Base-by-base conservation (phyloP, 2,113 vertebrate species). In the Corythornis vintsioides region DNA sequence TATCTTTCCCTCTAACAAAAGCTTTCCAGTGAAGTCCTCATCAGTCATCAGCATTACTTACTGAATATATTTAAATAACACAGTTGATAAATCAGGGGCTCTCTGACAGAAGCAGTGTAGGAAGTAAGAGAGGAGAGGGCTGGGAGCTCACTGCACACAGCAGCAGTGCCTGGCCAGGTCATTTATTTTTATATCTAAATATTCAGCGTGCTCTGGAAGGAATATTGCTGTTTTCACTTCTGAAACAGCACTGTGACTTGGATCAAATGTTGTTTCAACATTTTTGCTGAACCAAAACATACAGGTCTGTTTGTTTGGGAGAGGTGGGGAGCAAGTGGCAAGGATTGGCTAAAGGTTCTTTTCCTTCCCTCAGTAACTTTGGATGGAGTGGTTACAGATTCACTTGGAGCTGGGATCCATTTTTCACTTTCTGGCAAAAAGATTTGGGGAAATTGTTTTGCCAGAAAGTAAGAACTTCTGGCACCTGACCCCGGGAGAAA, bases 1-100 rank as follows among this genome's bases (percentile, higher is more conserved):
- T 88, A 69, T 84, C 73, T 21, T 67, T 81, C 40, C 11, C 57
- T 89, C 52, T 64, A 89, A 89, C 65, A 92, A 96, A 92, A 93
- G 57, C n/a, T 88, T 95, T 93, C 76, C 78, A 75, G 47, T 72
- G 74, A 75, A 21, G 38, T 67, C 83, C 81, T 92, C 63, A 26
- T 25, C 9, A 24, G 61, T 73, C 69, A 81, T 71, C 60, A 74
- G 69, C 56, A 40, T 70, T 86, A 88, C 43, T 69, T 35, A 86
- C 33, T 74, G 78, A 92, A 81, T 67, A 71, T 10, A 4, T 81
- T 74, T 67, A 64, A 81, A 67, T 86, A 78, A 83, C 47, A 45
- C 69, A 74, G 10, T 52, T 74, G 11, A 74, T 88, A 88, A 81
- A 90, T 43, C 61, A 47, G 10, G 4, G 43, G 11, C 17, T 71